phyloP scores from a whole-genome alignment of 2,888 invertebrate genomes.

The Hoplodrina blanda region DNA sequence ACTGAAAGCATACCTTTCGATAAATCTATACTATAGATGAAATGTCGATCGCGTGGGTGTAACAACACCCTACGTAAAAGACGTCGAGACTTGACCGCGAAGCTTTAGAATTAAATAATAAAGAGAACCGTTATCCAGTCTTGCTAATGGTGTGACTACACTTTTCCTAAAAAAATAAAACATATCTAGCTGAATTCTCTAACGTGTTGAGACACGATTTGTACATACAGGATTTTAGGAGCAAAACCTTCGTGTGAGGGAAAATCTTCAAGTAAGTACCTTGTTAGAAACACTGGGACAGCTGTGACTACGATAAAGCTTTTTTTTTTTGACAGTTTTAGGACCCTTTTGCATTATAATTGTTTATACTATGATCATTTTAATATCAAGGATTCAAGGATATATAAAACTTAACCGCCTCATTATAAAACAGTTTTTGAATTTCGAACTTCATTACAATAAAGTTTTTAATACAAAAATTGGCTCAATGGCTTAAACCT shows the following conservation, averaged over 20 bases:
- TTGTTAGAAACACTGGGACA: slow-evolving; percentile 56
- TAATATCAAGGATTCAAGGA: not conserved
- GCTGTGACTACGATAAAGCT: slow-evolving; percentile 20
- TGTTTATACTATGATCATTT: not conserved
- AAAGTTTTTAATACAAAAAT: no score
- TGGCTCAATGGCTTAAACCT: no score
- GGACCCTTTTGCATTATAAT: not conserved
- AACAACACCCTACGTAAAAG: slow-evolving; percentile 27
- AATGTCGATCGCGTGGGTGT: slow-evolving; percentile 1
- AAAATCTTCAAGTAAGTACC: slow-evolving; percentile 37
- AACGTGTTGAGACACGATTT: slow-evolving; percentile 78
- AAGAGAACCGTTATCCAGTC: slow-evolving; percentile 72
- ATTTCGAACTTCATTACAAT: no score
- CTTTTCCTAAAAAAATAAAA: slow-evolving; percentile 72
- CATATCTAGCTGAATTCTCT: slow-evolving; percentile 79
- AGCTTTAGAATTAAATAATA: slow-evolving; percentile 66
- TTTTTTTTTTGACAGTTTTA: not conserved
- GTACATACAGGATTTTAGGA: slow-evolving; percentile 89
- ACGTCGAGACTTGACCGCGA: slow-evolving; percentile 62
- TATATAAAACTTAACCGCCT: no score
- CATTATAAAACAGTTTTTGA: no score
- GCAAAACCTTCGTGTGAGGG: slow-evolving; percentile 68
- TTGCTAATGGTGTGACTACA: slow-evolving; percentile 73
- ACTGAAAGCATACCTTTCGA: not conserved
- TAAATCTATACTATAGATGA: not conserved